A percentile compares a stretch with the other conserved stretches of the same genome.
phyloP scores from a whole-genome alignment of 2,888 invertebrate genomes.

The Tetrapedia diversipes region DNA sequence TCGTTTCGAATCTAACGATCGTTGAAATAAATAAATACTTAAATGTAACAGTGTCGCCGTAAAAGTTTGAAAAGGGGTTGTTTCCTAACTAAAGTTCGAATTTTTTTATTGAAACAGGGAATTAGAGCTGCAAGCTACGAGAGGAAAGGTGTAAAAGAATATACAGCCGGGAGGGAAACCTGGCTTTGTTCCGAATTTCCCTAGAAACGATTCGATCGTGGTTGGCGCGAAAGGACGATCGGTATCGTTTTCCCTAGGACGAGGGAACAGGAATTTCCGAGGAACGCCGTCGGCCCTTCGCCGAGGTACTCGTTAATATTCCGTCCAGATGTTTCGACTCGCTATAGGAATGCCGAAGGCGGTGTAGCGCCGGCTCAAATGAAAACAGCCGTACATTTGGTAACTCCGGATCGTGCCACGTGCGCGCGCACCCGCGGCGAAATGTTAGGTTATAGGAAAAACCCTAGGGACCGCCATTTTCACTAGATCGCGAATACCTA shows the following conservation, averaged over 20 bases:
- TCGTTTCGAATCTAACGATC: no score
- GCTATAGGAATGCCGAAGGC: slow-evolving; percentile 68
- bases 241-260: slow-evolving; percentile 34
- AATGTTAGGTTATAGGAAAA: no score
- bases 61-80: no score
- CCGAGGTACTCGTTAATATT: slow-evolving; percentile 69
- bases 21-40: no score
- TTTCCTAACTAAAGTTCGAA: no score
- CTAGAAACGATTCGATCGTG: neutral
- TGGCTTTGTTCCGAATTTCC: no score
- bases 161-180: slow-evolving; percentile 1
- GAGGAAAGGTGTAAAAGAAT: no score
- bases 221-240: slow-evolving; percentile 29
- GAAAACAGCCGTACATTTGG: slow-evolving; percentile 68
- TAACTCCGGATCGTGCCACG: slow-evolving; percentile 65
- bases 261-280: slow-evolving; percentile 44
- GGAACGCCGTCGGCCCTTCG: slow-evolving; percentile 39
- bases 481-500: no score
- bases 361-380: slow-evolving; percentile 57
- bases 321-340: slow-evolving; percentile 68
- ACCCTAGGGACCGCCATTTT: no score
- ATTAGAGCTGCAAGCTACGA: no score
- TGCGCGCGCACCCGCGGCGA: slow-evolving; percentile 24
- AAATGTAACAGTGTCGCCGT: no score
- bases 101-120: no score